Evolutionary conservation across 2,888 invertebrate species (phyloP), one percentile per base, ranked within the genome.

Genomic region (Petrophora chlorosata): DNA sequence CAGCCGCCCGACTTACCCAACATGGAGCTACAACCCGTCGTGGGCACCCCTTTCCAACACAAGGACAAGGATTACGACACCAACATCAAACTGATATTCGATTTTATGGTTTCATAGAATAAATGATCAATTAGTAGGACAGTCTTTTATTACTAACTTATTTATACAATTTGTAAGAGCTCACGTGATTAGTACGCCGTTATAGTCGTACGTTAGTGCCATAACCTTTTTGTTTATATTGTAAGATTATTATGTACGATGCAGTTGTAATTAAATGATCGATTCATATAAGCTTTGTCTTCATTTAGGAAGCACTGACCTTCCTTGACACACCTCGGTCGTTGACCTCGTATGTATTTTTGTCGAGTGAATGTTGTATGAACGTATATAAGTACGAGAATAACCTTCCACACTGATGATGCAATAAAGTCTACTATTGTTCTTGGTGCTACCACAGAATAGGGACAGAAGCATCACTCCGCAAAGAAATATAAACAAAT

Each of bases 11-110:
- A 38, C 5, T 16, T 47, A 1, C 39, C 46, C 17, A 32, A 33
- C 35, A 13, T 73, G 2, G 39, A 54, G 2, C 69, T 84, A 19
- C 56, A 65, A 9, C 63, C 77, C 0, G 49, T 82, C 1, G 54
- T 62, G 1, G 85, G 85, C 25, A 71, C 84, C 0, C 83, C 84
- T 0, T 76, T 67, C 63, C 46, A 63, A n/a, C 60, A 82, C n/a
- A 43, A 48, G 1, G 61, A 82, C 53, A 55, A 56, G 8, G 73
- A 81, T 10, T 76, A 70, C 53, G 67, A 77, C 8, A 53, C 54
- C 10, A 90, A 85, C 56, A 53, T 90, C 7, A 71, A 73, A 33
- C 58, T 69, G n/a, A 81, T 90, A 61, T 84, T 86, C 39, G 68
- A 66, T 29, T 56, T 56, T 29, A 63, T 56, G 55, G 57, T 57